phyloP scores from a whole-genome alignment of 2,113 vertebrate genomes.

The Tringa solitaria region DNA sequence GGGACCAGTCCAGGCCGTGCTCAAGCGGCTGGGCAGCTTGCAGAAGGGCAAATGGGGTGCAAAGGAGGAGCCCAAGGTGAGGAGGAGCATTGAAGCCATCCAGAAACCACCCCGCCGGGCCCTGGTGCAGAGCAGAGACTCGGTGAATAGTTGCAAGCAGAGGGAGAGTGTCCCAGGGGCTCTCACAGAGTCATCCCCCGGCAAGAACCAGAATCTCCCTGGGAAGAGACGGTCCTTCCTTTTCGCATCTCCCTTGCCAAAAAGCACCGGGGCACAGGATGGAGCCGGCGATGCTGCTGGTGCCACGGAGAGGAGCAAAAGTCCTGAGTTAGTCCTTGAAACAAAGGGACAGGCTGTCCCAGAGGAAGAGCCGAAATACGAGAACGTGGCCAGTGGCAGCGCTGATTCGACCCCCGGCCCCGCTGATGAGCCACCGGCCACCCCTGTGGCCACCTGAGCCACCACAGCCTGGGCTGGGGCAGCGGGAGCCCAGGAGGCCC shows the following conservation, averaged over 20 bases:
- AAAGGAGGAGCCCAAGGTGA: slow-evolving; percentile 60
- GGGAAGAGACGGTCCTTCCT: slow-evolving; percentile 33
- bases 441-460: slow-evolving; percentile 5
- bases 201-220: not conserved
- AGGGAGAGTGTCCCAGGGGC: slow-evolving; percentile 43
- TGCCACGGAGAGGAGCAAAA: slow-evolving; percentile 29
- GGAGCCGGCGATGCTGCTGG: not conserved
- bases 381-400: slow-evolving; percentile 75
- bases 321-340: slow-evolving; percentile 21
- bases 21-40: slow-evolving; percentile 85
- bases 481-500: not conserved
- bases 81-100: slow-evolving; percentile 68
- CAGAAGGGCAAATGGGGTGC: slow-evolving; percentile 77
- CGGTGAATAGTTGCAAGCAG: slow-evolving; percentile 43
- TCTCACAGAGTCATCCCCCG: not conserved
- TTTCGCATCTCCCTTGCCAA: not conserved
- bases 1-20: slow-evolving; percentile 82
- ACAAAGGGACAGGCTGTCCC: slow-evolving; percentile 37
- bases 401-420: not conserved
- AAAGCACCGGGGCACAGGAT: not conserved
- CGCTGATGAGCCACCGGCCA: not conserved
- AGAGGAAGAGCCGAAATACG: slow-evolving; percentile 84
- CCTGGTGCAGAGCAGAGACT: slow-evolving; percentile 61
- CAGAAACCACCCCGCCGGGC: slow-evolving; percentile 83
- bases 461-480: not conserved